Base-by-base conservation (phyloP, 2,888 invertebrate genomes). In the Drosophila kuntzei region DNA sequence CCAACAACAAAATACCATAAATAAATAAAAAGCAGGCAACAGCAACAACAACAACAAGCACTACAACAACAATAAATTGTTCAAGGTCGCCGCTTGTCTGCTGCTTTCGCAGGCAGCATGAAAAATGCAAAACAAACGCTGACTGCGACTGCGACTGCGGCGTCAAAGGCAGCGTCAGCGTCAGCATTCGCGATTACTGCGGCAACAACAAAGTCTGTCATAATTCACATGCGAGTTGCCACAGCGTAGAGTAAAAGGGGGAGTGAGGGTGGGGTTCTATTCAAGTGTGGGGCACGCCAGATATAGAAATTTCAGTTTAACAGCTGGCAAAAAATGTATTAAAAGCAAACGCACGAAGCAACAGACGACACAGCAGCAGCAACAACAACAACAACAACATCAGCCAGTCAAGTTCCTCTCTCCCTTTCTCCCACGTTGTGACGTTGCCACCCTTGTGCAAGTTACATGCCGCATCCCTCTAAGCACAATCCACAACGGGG, bases 51-150 rank as follows among this genome's bases (percentile, higher is more conserved):
- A 44, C 57, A 60, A 53, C 54, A 46, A 46, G 43, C 49, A 51
- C 59, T 62, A 64, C 44, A 60, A 60, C 46, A 79, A 72, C 75
- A 80, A 83, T 86, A 88, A 89, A 90, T 84, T 87, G 82, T 86
- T 90, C 89, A 89, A 89, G 89, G 89, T 89, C 89, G 90, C 78
- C 90, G 82, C 84, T 90, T 80, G 89, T 89, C 90, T 90, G 90
- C 90, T 89, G 76, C 79, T 77, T 71, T 77, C 67, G 62, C 71
- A 57, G 55, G 68, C 71, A 89, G 76, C 75, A 80, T 87, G 85
- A 89, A 87, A 89, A 89, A 89, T 89, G 89, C 80, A 88, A 89
- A 89, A 89, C 86, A 90, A 90, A 90, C 86, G 85, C 61, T 37
- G 77, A 62, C 75, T 20, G 51, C 34, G 68, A 72, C 73, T 9